Evolutionary conservation across 2,797 vertebrate species (phyloP), one percentile per base, ranked within the genome.

Genomic region (Phataginus tetradactyla): DNA sequence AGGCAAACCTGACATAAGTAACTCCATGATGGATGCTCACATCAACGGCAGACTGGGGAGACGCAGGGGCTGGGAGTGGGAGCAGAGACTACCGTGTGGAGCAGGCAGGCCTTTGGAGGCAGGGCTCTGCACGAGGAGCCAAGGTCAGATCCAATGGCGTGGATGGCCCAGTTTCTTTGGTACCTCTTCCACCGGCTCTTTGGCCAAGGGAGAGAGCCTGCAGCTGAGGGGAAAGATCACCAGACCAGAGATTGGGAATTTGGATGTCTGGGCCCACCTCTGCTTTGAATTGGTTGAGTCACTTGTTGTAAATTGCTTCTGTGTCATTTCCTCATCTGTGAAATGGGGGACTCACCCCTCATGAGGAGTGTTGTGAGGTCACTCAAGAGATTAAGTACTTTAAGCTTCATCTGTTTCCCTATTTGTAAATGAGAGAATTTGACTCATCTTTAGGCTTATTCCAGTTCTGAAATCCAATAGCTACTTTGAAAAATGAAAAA

Each of bases 401-500:
- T 79, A 34, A 86, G 42, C 14, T 55, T 86, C 27, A 18, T 53
- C 23, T 49, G 1, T 66, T 68, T 57, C 42, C 32, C 71, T 14
- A 34, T 77, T 29, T 68, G 18, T 79, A 68, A 49, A 3, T 25
- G 68, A 86, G 69, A 95, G 61, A 61, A 61, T 32, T 51, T 32
- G 68, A 18, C 42, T 64, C 53, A 7, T 57, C 53, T 95, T 39
- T 57, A 45, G 55, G 66, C 6, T 18, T 11, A 45, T 78, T 89
- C 45, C 15, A 81, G 51, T 29, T 78, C 55, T n/a, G 0, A 89
- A 86, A 86, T 86, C 64, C 49, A 85, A 42, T 21, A 51, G 49
- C n/a, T 83, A 25, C 57, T 89, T 72, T 77, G 25, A 71, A 95
- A 93, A 95, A 34, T 78, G 23, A 72, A 87, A 83, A 64, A 25